Conservation (phyloP, 2,797 vertebrate species). For the Leucoraja ocellata region DNA sequence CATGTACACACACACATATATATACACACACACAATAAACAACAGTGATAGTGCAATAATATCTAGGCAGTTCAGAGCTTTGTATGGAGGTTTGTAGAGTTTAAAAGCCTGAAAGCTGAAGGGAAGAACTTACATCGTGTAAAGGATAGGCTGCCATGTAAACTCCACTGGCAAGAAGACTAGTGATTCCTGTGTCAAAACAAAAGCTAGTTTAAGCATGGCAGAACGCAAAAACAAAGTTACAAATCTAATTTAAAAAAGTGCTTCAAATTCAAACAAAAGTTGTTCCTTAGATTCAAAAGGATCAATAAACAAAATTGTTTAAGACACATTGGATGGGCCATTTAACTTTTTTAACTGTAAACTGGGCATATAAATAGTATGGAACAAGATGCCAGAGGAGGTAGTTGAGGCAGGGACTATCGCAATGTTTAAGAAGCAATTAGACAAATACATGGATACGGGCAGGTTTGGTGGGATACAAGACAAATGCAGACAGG, state of each 20-base stretch:
- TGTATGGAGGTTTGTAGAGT: no score
- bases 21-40: no score
- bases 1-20: no score
- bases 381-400: no score
- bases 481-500: no score
- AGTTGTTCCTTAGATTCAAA: neutral
- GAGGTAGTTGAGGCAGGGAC: no score
- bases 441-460: no score
- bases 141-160: conserved; percentile 82
- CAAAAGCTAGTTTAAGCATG: conserved; percentile 38
- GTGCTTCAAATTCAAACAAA: neutral
- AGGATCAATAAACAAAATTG: neutral
- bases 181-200: conserved; percentile 76
- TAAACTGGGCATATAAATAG: neutral
- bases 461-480: no score
- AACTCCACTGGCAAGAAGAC: conserved; percentile 78
- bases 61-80: no score
- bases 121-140: conserved; percentile 80
- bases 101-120: no score
- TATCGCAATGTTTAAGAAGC: no score
- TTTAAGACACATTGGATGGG: neutral
- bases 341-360: neutral
- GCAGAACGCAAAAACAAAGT: neutral
- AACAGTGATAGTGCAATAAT: no score
- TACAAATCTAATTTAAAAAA: neutral